Evolutionary conservation across 2,888 invertebrate species (phyloP).

Genomic region (Keiferia lycopersicella): DNA sequence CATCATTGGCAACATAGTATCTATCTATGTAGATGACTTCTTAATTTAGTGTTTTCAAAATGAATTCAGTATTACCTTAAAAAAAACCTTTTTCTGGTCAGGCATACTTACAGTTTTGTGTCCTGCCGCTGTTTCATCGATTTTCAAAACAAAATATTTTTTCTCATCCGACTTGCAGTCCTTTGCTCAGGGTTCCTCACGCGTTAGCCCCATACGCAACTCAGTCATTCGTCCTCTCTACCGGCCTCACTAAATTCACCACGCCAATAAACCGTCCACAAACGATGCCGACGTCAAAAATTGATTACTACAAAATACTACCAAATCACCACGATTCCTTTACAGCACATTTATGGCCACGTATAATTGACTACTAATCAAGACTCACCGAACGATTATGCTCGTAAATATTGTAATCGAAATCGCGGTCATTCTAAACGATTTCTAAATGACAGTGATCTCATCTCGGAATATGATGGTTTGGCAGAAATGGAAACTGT

Average conservation of each 20-base stretch:
- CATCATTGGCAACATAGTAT: too few species aligned
- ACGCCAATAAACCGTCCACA: constrained; percentile 76
- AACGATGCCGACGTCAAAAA: constrained; percentile 76
- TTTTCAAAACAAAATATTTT: too few species aligned
- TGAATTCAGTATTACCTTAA: too few species aligned
- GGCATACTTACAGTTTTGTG: too few species aligned
- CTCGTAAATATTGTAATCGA: constrained; percentile 46
- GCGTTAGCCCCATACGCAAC: neutral
- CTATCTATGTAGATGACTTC: too few species aligned
- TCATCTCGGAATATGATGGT: constrained; percentile 39
- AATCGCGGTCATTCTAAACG: constrained; percentile 44
- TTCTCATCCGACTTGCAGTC: neutral
- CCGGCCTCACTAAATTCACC: constrained; percentile 76
- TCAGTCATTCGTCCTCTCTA: constrained; percentile 38
- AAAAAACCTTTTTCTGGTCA: too few species aligned
- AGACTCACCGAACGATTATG: constrained; percentile 42
- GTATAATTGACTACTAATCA: constrained; percentile 70
- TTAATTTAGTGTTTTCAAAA: too few species aligned
- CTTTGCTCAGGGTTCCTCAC: neutral
- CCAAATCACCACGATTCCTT: constrained; percentile 75
- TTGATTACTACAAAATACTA: constrained; percentile 80
- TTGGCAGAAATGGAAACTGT: constrained; percentile 17
- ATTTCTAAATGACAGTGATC: constrained; percentile 51
- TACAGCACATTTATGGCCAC: constrained; percentile 76
- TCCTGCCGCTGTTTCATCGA: neutral